These are phyloP conservation scores for Glossophaga mutica DNA, from an alignment of 2,797 vertebrate genomes.

Conservation along the genomic window DNA sequence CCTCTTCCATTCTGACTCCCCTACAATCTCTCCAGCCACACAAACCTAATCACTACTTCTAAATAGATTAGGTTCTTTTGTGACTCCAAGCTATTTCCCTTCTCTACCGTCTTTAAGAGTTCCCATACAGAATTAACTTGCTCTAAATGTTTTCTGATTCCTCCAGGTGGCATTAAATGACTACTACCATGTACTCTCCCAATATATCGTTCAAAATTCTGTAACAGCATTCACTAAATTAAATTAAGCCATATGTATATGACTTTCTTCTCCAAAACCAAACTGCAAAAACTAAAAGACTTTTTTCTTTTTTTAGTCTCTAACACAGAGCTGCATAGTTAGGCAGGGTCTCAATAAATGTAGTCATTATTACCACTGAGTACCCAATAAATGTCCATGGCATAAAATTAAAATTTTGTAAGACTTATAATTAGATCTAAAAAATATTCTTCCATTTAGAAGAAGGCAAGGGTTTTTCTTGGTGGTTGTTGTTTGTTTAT, in stretches of 20 bases:
- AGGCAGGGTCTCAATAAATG: constrained; percentile 37
- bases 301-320: background rate
- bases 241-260: background rate
- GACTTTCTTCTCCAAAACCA: background rate
- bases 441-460: constrained; percentile 54
- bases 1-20: background rate
- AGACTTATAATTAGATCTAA: constrained; percentile 52
- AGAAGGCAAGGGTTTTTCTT: constrained; percentile 29
- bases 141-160: background rate
- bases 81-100: background rate
- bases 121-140: background rate
- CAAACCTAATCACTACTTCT: background rate
- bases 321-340: background rate
- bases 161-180: background rate
- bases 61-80: background rate
- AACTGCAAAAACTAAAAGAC: background rate
- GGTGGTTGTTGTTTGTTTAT: constrained; percentile 19
- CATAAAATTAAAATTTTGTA: constrained; percentile 61
- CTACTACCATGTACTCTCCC: background rate
- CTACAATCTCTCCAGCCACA: background rate
- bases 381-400: constrained; percentile 28
- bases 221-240: constrained; percentile 2
- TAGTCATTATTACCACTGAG: constrained; percentile 27
- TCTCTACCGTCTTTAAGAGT: background rate
- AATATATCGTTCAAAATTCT: constrained; percentile 16